These are phyloP conservation scores for Sabatieria punctata DNA, from an alignment of 2,888 invertebrate genomes.

Conservation along the genomic window DNA sequence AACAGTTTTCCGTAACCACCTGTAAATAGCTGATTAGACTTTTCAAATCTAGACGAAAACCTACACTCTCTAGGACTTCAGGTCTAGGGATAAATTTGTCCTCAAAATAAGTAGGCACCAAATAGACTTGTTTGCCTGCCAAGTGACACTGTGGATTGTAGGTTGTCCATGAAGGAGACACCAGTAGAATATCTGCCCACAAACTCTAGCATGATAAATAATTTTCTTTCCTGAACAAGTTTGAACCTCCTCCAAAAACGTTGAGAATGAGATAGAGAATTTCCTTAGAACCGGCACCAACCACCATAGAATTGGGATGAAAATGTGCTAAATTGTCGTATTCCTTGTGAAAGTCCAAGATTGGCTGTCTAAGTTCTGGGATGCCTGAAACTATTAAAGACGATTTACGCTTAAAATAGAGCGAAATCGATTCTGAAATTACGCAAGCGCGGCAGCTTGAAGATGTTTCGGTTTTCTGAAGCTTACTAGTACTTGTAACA, in stretches of 20 bases:
- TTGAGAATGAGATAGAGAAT: slow-evolving; percentile 29
- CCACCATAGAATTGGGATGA: slow-evolving; percentile 25
- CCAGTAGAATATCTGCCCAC: slow-evolving; percentile 18
- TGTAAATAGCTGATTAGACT: too few species aligned
- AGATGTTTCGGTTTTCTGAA: too few species aligned
- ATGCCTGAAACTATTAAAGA: slow-evolving; percentile 19
- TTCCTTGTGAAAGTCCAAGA: slow-evolving; percentile 24
- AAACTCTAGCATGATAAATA: background rate
- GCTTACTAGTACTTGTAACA: too few species aligned
- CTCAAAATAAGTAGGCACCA: slow-evolving; percentile 19
- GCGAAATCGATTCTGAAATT: too few species aligned
- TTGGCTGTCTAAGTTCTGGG: slow-evolving; percentile 22
- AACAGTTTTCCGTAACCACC: background rate
- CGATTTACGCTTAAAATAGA: too few species aligned
- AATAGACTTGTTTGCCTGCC: slow-evolving; percentile 18
- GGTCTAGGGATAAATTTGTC: slow-evolving; percentile 28
- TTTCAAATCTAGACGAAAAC: too few species aligned
- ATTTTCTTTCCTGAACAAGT: background rate
- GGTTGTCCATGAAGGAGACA: slow-evolving; percentile 32
- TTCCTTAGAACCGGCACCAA: slow-evolving; percentile 32
- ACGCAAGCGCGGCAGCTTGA: too few species aligned
- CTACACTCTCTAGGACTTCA: slow-evolving; percentile 21
- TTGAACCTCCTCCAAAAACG: slow-evolving; percentile 29
- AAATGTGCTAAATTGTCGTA: slow-evolving; percentile 13
- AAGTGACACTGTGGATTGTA: slow-evolving; percentile 30